These are phyloP conservation scores for Stigmatopora nigra DNA, from an alignment of 2,113 vertebrate species.

Conservation along the genomic window DNA sequence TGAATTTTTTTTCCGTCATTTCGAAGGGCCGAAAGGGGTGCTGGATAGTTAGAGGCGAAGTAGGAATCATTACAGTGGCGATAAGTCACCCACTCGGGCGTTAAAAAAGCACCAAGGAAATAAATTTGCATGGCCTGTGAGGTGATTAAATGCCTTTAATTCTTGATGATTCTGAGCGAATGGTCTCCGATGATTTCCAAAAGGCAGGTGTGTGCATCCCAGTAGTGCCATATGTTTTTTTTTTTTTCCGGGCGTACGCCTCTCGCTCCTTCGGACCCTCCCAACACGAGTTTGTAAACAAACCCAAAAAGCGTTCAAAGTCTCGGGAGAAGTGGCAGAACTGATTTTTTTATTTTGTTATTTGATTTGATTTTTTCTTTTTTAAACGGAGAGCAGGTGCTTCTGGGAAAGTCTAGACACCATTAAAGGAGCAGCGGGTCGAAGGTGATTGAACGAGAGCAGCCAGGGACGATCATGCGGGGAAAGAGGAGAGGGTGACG, in stretches of 20 bases:
- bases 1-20: neutral
- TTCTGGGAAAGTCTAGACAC: constrained; percentile 49
- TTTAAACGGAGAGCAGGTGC: constrained; percentile 54
- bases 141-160: constrained; percentile 66
- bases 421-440: constrained; percentile 64
- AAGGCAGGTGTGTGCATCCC: constrained; percentile 62
- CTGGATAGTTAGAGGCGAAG: constrained; percentile 1
- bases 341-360: constrained; percentile 14
- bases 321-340: constrained; percentile 45
- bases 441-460: constrained; percentile 57
- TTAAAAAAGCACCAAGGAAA: constrained; percentile 42
- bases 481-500: constrained; percentile 38
- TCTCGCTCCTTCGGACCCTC: constrained; percentile 55
- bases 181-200: constrained; percentile 43
- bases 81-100: constrained; percentile 22
- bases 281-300: constrained; percentile 64
- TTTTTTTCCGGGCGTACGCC: constrained; percentile 64
- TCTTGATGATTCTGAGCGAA: constrained; percentile 58
- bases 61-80: constrained; percentile 23
- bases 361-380: no score
- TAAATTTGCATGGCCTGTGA: constrained; percentile 52
- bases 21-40: neutral
- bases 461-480: constrained; percentile 44
- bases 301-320: constrained; percentile 65
- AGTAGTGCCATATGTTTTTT: constrained; percentile 68